A percentile compares a stretch with the other conserved stretches of the same genome.
These are phyloP conservation scores for Chiloscyllium plagiosum DNA, from an alignment of 2,113 vertebrate genomes.

Conservation along the genomic window DNA sequence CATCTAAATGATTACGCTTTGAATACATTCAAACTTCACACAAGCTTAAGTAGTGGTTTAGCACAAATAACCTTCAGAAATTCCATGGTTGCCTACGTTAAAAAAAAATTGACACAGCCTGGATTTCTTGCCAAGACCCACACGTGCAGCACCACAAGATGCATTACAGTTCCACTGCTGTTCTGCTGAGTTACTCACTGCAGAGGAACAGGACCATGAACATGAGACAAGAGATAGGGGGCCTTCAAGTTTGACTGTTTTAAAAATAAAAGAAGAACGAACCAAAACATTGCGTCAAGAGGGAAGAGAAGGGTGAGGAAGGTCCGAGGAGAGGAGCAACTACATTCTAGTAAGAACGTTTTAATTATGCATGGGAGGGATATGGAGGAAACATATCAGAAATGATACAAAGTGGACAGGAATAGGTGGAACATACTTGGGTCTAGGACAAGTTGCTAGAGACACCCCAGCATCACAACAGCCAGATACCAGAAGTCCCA, in stretches of 20 bases:
- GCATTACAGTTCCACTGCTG: not conserved
- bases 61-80: not conserved
- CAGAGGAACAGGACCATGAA: not conserved
- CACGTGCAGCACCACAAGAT: too few species aligned
- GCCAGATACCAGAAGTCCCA: too few species aligned
- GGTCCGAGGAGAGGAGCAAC: not conserved
- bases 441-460: not conserved
- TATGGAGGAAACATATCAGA: not conserved
- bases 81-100: not conserved
- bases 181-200: not conserved
- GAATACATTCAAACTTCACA: not conserved
- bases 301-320: conserved; percentile 39
- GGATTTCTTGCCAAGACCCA: not conserved
- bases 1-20: not conserved
- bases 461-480: too few species aligned
- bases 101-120: not conserved
- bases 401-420: not conserved
- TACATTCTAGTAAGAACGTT: not conserved
- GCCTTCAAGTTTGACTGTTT: not conserved
- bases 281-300: not conserved
- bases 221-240: not conserved
- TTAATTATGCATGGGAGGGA: not conserved
- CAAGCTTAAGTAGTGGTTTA: too few species aligned
- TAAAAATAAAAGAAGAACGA: not conserved
- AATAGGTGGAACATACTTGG: not conserved